Base-by-base conservation (phyloP, 2,113 vertebrate species). In the Actinemys pallida region DNA sequence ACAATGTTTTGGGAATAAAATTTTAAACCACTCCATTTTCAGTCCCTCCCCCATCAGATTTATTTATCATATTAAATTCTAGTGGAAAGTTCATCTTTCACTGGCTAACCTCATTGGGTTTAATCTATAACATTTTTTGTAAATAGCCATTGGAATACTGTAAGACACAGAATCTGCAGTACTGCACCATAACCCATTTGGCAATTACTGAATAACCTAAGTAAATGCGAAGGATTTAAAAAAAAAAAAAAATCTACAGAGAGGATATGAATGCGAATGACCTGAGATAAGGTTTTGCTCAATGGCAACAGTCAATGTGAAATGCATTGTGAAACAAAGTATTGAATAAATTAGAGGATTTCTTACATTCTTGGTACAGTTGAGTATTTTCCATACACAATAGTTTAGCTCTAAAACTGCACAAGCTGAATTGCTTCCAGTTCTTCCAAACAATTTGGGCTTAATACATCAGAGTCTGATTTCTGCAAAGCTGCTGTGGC, bases 391-490 rank as follows among this genome's bases (percentile, higher is more conserved):
- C 96, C 94, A 96, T 94, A 97, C 93, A 97, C 94, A 92, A 56
- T 96, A 96, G 86, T 94, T 94, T 91, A 91, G 81, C 93, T 95
- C 96, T 93, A 95, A 96, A 97, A 97, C 97, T 96, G 98, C 98
- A 96, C 96, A 97, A 95, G 95, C 97, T 98, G 96, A 96, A 97
- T 95, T 92, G 95, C 93, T 97, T 96, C 96, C 96, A 97, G 95
- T 97, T 97, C 96, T 96, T 96, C 96, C 93, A 95, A 97, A 96
- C 96, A 93, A 93, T 97, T 96, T 92, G 91, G 93, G 96, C 90
- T 95, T 94, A 93, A 97, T 97, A 88, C 94, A 94, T 93, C 96
- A 95, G 94, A 95, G 92, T 90, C 86, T 92, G 95, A 89, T 95
- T 96, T 96, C 90, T 87, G 90, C 90, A 95, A 95, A 97, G 96